Percentiles rank a stretch among this genome's conserved stretches.
Evolutionary conservation across 53 echinoderm and acorn worm genomes (phyloP).

Genomic region (Paracentrotus lividus): DNA sequence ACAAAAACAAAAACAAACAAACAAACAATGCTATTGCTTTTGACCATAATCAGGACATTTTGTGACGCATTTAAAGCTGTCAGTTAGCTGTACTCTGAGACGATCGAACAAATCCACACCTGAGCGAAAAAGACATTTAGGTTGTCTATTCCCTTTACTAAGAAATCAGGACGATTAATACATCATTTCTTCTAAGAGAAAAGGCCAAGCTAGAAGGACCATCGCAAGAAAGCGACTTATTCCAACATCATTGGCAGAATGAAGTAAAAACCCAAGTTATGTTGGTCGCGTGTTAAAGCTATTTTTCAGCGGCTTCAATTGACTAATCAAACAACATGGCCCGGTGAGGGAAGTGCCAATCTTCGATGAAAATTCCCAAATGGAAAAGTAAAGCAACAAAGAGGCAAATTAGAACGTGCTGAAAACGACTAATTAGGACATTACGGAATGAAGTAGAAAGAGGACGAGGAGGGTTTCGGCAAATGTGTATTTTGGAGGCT

Average conservation of each 20-base stretch:
- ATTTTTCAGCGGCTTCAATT: neutral
- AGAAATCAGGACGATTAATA: neutral
- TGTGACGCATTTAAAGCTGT: too few species aligned
- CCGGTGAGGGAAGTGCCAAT: neutral
- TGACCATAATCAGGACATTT: too few species aligned
- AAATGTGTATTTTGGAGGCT: constrained; percentile 48
- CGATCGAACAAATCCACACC: neutral
- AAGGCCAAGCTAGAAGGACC: neutral
- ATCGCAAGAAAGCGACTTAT: neutral
- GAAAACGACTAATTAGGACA: constrained; percentile 19
- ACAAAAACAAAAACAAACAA: too few species aligned
- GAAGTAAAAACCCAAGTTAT: neutral
- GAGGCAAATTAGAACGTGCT: constrained; percentile 31
- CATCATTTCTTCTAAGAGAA: neutral
- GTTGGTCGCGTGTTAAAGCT: neutral
- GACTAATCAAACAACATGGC: neutral
- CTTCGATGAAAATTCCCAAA: neutral
- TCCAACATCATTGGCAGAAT: neutral
- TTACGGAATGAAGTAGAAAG: neutral
- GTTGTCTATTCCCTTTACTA: too few species aligned
- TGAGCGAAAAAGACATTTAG: too few species aligned
- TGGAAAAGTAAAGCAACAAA: neutral
- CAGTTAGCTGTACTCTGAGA: too few species aligned
- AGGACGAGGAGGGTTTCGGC: constrained; percentile 18
- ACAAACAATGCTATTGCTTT: too few species aligned